Conservation (phyloP, 2,113 vertebrate species). For the Pterocles burchelli region DNA sequence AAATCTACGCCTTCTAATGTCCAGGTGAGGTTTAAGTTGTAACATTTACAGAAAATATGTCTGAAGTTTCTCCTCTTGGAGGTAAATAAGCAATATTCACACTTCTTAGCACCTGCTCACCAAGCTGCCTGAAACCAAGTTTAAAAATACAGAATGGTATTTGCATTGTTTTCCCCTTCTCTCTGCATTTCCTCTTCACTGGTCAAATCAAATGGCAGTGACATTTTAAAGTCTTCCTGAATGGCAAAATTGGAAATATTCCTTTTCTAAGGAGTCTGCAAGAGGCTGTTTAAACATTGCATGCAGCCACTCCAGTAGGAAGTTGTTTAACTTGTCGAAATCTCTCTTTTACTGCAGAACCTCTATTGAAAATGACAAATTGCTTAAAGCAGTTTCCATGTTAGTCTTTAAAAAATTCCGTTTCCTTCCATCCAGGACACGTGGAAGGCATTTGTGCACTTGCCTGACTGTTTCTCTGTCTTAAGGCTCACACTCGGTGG, state of each 20-base stretch:
- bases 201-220: slow-evolving; percentile 21
- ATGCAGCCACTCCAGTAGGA: not conserved
- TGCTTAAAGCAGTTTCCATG: slow-evolving; percentile 66
- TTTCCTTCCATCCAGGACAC: slow-evolving; percentile 53
- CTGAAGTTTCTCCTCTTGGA: not conserved
- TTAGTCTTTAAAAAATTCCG: slow-evolving; percentile 57
- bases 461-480: slow-evolving; percentile 57
- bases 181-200: slow-evolving; percentile 5
- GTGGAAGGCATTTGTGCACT: slow-evolving; percentile 65
- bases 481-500: not conserved
- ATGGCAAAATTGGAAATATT: slow-evolving; percentile 11
- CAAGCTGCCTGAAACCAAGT: not conserved
- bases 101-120: not conserved
- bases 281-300: not conserved
- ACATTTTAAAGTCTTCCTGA: slow-evolving; percentile 47
- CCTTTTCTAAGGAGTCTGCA: not conserved
- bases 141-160: not conserved
- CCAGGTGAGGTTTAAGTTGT: not conserved
- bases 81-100: not conserved
- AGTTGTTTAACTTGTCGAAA: slow-evolving; percentile 52
- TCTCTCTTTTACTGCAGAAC: slow-evolving; percentile 5
- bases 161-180: not conserved
- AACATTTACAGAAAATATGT: not conserved
- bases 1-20: not conserved
- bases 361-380: slow-evolving; percentile 71